Evolutionary conservation across 2,113 vertebrate genomes (phyloP).

Genomic region (Naja naja): DNA sequence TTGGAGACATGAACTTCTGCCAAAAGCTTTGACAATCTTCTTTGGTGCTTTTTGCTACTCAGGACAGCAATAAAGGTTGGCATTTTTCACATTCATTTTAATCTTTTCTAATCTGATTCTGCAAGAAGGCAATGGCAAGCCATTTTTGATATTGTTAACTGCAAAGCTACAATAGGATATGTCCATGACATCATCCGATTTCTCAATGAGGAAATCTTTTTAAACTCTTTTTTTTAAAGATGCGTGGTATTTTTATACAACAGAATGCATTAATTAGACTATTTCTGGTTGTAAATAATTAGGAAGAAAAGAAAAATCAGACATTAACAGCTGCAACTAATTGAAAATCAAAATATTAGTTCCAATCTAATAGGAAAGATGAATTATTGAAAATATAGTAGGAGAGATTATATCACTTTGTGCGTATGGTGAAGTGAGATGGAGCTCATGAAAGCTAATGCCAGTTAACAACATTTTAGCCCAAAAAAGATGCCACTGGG

Average conservation of each 20-base stretch:
- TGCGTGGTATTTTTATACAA: not conserved
- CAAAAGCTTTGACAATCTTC: not conserved
- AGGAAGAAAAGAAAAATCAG: not conserved
- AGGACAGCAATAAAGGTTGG: not conserved
- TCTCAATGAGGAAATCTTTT: not conserved
- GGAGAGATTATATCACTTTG: not conserved
- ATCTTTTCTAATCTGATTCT: slow-evolving; percentile 1
- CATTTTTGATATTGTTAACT: not conserved
- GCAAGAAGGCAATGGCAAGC: not conserved
- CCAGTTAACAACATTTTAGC: not conserved
- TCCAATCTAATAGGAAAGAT: not conserved
- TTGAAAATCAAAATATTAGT: not conserved
- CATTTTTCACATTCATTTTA: not conserved
- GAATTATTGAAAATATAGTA: not conserved
- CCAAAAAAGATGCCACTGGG: not conserved
- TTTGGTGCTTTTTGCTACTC: not conserved
- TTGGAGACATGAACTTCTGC: not conserved
- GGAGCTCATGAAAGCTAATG: not conserved
- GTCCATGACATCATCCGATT: not conserved
- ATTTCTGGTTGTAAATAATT: not conserved
- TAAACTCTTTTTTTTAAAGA: not conserved
- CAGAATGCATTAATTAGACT: not conserved
- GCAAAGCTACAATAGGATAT: not conserved
- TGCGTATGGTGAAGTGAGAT: not conserved
- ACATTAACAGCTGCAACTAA: not conserved